Evolutionary conservation across 2,888 invertebrate species (phyloP), one percentile per base, ranked within the genome.

Genomic region (Polylopha cassiicola): DNA sequence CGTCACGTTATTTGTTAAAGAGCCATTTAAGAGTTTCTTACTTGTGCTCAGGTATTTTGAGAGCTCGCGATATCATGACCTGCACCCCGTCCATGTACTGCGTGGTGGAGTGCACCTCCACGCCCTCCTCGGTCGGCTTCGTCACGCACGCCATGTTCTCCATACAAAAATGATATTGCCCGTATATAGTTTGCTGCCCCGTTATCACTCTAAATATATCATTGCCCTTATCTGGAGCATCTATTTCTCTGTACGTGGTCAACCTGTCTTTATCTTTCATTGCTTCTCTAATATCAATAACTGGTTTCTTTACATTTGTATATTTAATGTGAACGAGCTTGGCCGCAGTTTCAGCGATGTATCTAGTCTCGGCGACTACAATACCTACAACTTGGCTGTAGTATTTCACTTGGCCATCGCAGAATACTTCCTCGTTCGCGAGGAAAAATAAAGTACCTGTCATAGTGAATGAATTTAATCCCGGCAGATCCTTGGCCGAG

Each of bases 141-240:
- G 88, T 88, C 0, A 90, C 76, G 53, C 89, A 89, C 1, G 80
- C 81, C 32, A 91, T 87, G 0, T 89, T 89, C 65, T 94, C 93
- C 90, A 92, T 91, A 7, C 88, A 86, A 51, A 88, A 92, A 63
- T 93, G 93, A 57, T 91, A 92, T 57, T 94, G 93, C 7, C 80
- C 63, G 13, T 87, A 88, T 42, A 86, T 67, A 23, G 82, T 69
- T 32, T 86, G 78, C 1, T 59, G 73, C 0, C 91, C 92, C 47
- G 55, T 65, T 8, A 87, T 77, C 5, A 62, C 47, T 43, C 87
- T 78, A 6, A 58, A 65, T 1, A 79, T 52, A 42, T 88, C 69
- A 4, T 47, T 59, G 1, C 79, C 79, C 41, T 23, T 65, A 27
- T 66, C 69, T 2, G 58, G 65, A 14, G 69, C 65, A 46, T 51